Conservation (phyloP, 37 sponge, comb jelly and placozoan species). For the Cliona cf. orientalis region DNA sequence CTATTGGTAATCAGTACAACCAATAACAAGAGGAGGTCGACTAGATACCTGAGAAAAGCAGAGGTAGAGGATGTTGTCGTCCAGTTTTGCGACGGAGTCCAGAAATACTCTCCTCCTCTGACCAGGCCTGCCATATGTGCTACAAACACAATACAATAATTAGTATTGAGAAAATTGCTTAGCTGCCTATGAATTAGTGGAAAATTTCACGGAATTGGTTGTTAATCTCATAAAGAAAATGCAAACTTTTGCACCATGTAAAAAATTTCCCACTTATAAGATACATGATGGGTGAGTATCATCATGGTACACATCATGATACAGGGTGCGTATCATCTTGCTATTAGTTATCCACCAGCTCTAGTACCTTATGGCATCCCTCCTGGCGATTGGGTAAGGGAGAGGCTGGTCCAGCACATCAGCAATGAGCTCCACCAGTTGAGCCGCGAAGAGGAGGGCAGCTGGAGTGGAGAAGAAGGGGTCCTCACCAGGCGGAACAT, state of each 20-base stretch:
- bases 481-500: neutral
- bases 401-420: constrained; percentile 52
- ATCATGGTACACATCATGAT: too few species aligned
- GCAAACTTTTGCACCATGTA: too few species aligned
- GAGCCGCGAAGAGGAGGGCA: constrained; percentile 54
- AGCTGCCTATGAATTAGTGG: too few species aligned
- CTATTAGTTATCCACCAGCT: neutral
- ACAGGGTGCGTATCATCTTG: too few species aligned
- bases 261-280: too few species aligned
- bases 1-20: neutral
- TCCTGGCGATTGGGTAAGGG: constrained; percentile 54
- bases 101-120: constrained; percentile 15
- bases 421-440: constrained; percentile 31
- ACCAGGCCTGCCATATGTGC: constrained; percentile 59
- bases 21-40: neutral
- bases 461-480: constrained; percentile 51
- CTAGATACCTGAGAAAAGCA: constrained; percentile 71
- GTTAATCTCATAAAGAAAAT: too few species aligned
- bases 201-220: too few species aligned
- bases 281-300: too few species aligned
- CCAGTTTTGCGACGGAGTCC: constrained; percentile 54
- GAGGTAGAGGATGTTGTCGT: constrained; percentile 74
- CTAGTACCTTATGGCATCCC: constrained; percentile 44
- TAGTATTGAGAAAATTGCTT: neutral
- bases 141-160: constrained; percentile 8